These are phyloP conservation scores for Balanococcus diminutus DNA, from an alignment of 2,888 invertebrate species.

Conservation along the genomic window DNA sequence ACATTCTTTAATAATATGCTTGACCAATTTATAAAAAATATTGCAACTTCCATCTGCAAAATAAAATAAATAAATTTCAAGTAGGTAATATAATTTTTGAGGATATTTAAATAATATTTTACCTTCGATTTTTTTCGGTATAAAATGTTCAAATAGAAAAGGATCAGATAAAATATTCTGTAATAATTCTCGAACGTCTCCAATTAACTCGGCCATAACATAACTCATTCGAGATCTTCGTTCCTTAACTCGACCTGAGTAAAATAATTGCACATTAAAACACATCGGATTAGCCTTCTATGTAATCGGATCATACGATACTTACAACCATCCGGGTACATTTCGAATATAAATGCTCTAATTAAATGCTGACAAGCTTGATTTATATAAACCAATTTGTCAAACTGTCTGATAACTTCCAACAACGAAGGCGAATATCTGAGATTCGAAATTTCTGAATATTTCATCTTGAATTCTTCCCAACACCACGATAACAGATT, in stretches of 20 bases:
- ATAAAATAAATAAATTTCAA: conserved; percentile 20
- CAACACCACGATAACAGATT: conserved; percentile 90
- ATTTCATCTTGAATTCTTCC: conserved; percentile 78
- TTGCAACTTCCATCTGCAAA: conserved; percentile 46
- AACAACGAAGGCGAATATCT: conserved; percentile 42
- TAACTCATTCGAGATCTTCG: conserved; percentile 26
- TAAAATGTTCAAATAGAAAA: conserved; percentile 52
- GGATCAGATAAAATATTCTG: conserved; percentile 81
- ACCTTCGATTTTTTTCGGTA: conserved; percentile 51
- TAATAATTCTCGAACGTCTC: conserved; percentile 80
- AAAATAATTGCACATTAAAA: conserved; percentile 15
- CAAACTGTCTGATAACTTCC: conserved; percentile 69
- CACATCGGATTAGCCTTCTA: not conserved
- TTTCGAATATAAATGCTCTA: conserved; percentile 85
- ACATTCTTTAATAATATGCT: conserved; percentile 83
- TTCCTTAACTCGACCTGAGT: conserved; percentile 43
- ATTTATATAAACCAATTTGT: conserved; percentile 84
- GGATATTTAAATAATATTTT: not conserved
- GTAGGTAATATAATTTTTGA: conserved; percentile 45
- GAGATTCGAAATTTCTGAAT: conserved; percentile 42
- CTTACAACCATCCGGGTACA: conserved; percentile 78
- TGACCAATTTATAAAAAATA: conserved; percentile 64
- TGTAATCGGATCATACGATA: not conserved
- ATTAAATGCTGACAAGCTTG: conserved; percentile 81
- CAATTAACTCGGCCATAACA: conserved; percentile 79